Percentiles rank a stretch among this genome's conserved stretches.
These are phyloP conservation scores for Podarcis cretensis DNA, from an alignment of 2,113 vertebrate species.

Conservation along the genomic window DNA sequence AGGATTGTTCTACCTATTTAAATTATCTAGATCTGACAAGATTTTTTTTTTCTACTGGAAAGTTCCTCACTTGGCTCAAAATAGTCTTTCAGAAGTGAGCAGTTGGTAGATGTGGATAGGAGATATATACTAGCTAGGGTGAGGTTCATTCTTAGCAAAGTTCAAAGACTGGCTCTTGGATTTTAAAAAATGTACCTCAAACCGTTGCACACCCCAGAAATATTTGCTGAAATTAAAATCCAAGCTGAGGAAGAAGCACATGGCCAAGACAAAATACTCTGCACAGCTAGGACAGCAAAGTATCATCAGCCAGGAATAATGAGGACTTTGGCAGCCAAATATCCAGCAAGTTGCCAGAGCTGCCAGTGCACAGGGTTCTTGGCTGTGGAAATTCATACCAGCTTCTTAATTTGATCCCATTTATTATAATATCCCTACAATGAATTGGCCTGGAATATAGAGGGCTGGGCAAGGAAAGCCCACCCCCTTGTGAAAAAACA, in stretches of 20 bases:
- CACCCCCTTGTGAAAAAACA: too few relatives aligned
- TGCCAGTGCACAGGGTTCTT: not conserved
- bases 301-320: not conserved
- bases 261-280: not conserved
- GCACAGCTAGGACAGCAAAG: not conserved
- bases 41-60: constrained; percentile 41
- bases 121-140: not conserved
- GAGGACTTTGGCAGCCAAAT: not conserved
- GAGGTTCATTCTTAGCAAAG: not conserved
- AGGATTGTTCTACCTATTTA: constrained; percentile 44
- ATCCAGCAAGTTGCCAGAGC: not conserved
- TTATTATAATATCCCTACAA: not conserved
- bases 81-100: not conserved
- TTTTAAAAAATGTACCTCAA: not conserved
- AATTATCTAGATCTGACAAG: constrained; percentile 59
- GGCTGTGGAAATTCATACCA: not conserved
- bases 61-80: constrained; percentile 55
- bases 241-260: not conserved
- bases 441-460: not conserved
- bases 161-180: not conserved
- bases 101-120: not conserved
- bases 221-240: not conserved
- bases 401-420: not conserved
- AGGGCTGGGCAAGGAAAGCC: too few relatives aligned
- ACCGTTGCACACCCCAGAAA: not conserved